A percentile compares a stretch with the other conserved stretches of the same genome.
Evolutionary conservation across 2,888 invertebrate species (phyloP).

Genomic region (Calameuta filiformis): DNA sequence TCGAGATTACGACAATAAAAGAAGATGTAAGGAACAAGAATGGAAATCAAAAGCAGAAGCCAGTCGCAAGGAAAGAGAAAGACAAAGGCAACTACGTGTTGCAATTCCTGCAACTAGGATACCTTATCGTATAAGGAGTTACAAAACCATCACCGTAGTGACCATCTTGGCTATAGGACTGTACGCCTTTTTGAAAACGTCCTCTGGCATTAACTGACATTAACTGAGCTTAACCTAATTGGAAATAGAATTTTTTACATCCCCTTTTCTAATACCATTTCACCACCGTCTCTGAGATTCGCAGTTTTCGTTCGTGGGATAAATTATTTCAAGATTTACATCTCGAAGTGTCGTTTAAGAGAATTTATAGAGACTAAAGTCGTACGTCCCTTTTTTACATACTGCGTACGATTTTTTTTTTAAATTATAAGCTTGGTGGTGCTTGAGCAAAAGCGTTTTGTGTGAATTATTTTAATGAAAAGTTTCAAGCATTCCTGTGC

Average conservation of each 20-base stretch:
- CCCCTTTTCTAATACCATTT: conserved; percentile 10
- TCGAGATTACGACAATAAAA: conserved; percentile 72
- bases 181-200: conserved; percentile 60
- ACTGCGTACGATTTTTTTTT: neutral
- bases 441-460: neutral
- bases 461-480: conserved; percentile 28
- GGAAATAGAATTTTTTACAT: conserved; percentile 25
- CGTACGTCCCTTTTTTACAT: neutral
- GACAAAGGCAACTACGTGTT: conserved; percentile 49
- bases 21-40: conserved; percentile 73
- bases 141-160: conserved; percentile 60
- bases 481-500: conserved; percentile 55
- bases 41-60: conserved; percentile 59
- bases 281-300: neutral
- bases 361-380: neutral
- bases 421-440: neutral
- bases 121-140: conserved; percentile 63
- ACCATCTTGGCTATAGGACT: conserved; percentile 61
- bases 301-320: neutral
- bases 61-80: conserved; percentile 53
- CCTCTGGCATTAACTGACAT: conserved; percentile 62
- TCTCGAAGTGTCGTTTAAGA: neutral
- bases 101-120: conserved; percentile 57
- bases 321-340: neutral
- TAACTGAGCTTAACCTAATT: conserved; percentile 39